A percentile compares a stretch with the other conserved stretches of the same genome.
Conservation (phyloP, 1,140 invertebrate genomes). For the Danaus plexippus region DNA sequence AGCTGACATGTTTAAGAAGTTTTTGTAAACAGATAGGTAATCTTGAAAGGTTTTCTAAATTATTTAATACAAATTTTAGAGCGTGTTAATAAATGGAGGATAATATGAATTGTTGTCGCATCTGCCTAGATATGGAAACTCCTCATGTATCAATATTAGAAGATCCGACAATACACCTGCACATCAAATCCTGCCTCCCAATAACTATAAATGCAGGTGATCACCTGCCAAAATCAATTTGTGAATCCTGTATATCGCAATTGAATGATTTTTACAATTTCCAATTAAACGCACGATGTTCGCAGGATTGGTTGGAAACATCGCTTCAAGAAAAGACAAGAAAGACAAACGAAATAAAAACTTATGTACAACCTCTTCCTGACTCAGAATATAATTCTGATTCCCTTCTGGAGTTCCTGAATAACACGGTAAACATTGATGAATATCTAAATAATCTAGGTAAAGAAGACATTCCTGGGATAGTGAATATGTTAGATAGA, state of each 20-base stretch:
- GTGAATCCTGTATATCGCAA: slow-evolving; percentile 43
- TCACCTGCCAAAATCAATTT: slow-evolving; percentile 50
- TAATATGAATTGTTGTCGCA: slow-evolving; percentile 46
- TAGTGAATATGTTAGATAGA: slow-evolving; percentile 56
- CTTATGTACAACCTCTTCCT: slow-evolving; percentile 48
- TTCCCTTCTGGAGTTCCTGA: slow-evolving; percentile 60
- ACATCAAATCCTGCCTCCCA: slow-evolving; percentile 54
- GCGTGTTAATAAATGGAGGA: slow-evolving; percentile 36
- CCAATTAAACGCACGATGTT: slow-evolving; percentile 56
- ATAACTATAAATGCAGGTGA: slow-evolving; percentile 40
- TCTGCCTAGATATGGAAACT: slow-evolving; percentile 50
- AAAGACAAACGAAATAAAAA: slow-evolving; percentile 45
- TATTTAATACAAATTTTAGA: no score
- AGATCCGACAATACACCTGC: slow-evolving; percentile 45
- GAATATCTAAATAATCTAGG: slow-evolving; percentile 63
- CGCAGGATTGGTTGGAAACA: slow-evolving; percentile 62
- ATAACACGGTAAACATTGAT: slow-evolving; percentile 63
- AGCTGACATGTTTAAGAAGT: no score
- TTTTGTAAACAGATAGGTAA: no score
- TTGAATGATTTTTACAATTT: slow-evolving; percentile 62
- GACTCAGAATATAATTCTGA: slow-evolving; percentile 66
- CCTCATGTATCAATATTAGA: slow-evolving; percentile 49
- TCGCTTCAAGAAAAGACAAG: slow-evolving; percentile 41
- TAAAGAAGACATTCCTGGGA: slow-evolving; percentile 61
- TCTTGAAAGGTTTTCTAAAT: no score